Base-by-base conservation (phyloP, 2,113 vertebrate species). In the Erythrolamprus reginae region DNA sequence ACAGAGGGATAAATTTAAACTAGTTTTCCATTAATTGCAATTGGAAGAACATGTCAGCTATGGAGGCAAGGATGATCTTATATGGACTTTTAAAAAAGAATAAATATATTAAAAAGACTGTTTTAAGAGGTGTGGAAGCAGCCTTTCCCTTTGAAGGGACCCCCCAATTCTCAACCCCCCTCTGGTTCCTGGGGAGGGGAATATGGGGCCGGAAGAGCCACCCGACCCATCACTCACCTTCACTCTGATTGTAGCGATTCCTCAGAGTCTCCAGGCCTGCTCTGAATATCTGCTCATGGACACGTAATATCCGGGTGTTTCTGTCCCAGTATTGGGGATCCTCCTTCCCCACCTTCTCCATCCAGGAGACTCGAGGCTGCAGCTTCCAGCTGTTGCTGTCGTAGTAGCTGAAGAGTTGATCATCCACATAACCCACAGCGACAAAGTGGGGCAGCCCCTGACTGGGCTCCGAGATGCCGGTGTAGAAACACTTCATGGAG, bases 251-350 rank as follows among this genome's bases (percentile, higher is more conserved):
- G 70, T 82, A 89, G 24, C 5, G 10, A 13, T 0, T 4, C 88
- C 33, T 82, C n/a, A 6, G 23, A 1, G 0, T 24, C 48, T 26
- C 33, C 65, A 89, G n/a, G 33, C 5, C 0, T 0, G 0, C 2
- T 24, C 28, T 42, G 19, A 3, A 82, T 1, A 1, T 0, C 3
- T 21, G 3, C 65, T 89, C 45, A 38, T 5, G 3, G 12, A 0
- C 0, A 38, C 26, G 48, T 3, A 0, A 13, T 5, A 5, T 53
- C 48, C 17, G 65, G 19, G 70, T 70, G 2, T 17, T 0, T 0
- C 21, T 28, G 10, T 82, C 8, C 88, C 88, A 89, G 48, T 42
- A 82, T 0, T 48, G 6, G 23, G 88, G 88, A 10, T 61, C n/a
- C 28, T 52, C 65, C 70, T 45, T 82, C 45, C 10, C 10, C n/a